These are phyloP conservation scores for Cephus sareptanus DNA, from an alignment of 2,888 invertebrate genomes.

Conservation along the genomic window DNA sequence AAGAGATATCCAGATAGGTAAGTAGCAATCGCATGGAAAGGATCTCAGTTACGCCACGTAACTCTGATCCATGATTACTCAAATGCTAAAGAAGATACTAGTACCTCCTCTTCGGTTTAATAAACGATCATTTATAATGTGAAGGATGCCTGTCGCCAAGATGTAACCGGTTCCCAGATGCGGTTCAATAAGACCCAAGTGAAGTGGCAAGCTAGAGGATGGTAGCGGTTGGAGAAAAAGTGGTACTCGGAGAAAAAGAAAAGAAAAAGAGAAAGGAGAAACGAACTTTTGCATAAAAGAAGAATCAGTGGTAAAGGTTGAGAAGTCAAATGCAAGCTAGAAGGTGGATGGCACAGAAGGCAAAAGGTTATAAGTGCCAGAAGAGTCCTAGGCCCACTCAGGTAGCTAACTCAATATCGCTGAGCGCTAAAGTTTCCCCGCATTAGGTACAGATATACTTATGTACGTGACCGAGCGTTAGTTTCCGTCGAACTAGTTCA, in stretches of 20 bases:
- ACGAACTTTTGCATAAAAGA: not conserved
- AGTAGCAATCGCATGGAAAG: not conserved
- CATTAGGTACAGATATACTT: not conserved
- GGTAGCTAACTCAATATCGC: slow-evolving; percentile 1
- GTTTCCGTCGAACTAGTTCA: not conserved
- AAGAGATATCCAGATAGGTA: not conserved
- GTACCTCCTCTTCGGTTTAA: not conserved
- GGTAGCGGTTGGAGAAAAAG: not conserved
- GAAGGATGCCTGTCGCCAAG: not conserved
- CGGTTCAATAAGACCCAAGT: not conserved
- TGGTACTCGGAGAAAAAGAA: not conserved
- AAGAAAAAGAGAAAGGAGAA: not conserved
- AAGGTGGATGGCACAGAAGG: not conserved
- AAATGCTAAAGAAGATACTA: not conserved
- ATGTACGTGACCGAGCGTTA: slow-evolving; percentile 3
- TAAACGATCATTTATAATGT: not conserved
- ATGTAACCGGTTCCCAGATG: not conserved
- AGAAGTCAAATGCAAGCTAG: not conserved
- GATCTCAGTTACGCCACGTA: not conserved
- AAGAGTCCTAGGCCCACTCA: not conserved
- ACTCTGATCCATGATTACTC: not conserved
- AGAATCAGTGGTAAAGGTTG: not conserved
- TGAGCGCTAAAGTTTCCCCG: not conserved
- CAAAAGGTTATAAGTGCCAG: not conserved
- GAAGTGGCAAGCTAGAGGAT: not conserved